These are phyloP conservation scores for Yasuhikotakia modesta DNA, from an alignment of 2,797 vertebrate species.

Conservation along the genomic window DNA sequence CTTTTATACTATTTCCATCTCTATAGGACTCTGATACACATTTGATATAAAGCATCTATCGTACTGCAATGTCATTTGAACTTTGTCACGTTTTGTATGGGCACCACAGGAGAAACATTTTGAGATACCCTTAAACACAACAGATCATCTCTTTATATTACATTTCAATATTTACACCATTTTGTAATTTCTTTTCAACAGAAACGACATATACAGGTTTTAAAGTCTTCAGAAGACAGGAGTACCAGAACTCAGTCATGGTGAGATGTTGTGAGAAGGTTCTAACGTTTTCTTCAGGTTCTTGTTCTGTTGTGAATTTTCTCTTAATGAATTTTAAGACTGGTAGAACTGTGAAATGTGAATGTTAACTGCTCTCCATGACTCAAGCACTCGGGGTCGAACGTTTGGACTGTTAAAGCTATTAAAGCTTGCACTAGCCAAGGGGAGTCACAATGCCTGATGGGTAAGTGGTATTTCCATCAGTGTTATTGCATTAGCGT, in stretches of 20 bases:
- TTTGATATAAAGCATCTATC: slow-evolving; percentile 84
- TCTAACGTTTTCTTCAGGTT: slow-evolving; percentile 50
- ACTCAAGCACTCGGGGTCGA: slow-evolving; percentile 45
- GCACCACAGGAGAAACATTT: slow-evolving; percentile 51
- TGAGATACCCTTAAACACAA: slow-evolving; percentile 37
- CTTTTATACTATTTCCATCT: slow-evolving; percentile 85
- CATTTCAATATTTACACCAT: slow-evolving; percentile 69
- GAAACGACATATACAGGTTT: slow-evolving; percentile 70
- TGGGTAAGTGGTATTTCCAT: slow-evolving; percentile 39
- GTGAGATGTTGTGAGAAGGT: slow-evolving; percentile 54
- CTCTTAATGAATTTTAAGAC: slow-evolving; percentile 20
- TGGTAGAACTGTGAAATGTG: slow-evolving; percentile 31
- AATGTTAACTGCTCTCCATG: slow-evolving; percentile 19
- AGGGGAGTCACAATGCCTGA: slow-evolving; percentile 40
- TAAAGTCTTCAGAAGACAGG: slow-evolving; percentile 74
- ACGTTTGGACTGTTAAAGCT: neutral
- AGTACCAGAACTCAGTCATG: slow-evolving; percentile 72
- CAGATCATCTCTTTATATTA: slow-evolving; percentile 59
- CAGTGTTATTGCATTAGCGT: slow-evolving; percentile 52
- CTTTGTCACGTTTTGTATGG: slow-evolving; percentile 53
- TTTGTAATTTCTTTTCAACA: slow-evolving; percentile 62
- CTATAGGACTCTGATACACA: slow-evolving; percentile 84
- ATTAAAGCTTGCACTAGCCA: slow-evolving; percentile 3
- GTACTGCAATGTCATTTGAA: slow-evolving; percentile 73
- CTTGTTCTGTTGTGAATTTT: neutral